Evolutionary conservation across 2,888 invertebrate species (phyloP).

Genomic region (Molorchus minor): DNA sequence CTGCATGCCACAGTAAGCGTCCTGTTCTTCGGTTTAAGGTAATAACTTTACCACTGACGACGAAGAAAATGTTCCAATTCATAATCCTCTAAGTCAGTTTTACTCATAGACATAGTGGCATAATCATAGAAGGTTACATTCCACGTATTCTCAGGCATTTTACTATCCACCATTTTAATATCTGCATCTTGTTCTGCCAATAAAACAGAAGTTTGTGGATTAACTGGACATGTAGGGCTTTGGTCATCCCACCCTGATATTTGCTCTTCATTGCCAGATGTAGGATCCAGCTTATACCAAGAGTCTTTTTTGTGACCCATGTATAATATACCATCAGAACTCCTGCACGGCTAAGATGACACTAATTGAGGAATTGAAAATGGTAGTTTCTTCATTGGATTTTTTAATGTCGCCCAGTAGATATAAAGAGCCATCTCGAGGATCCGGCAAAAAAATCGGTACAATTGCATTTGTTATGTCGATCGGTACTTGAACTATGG

Average conservation of each 20-base stretch:
- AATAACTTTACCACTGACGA: constrained; percentile 87
- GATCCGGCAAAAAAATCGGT: constrained; percentile 93
- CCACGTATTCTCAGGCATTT: constrained; percentile 81
- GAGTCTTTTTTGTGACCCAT: constrained; percentile 92
- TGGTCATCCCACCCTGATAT: constrained; percentile 68
- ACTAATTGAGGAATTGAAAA: constrained; percentile 98
- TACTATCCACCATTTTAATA: constrained; percentile 91
- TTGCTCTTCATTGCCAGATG: constrained; percentile 71
- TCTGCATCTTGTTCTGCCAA: constrained; percentile 92
- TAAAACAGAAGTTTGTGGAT: constrained; percentile 75
- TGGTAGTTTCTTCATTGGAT: constrained; percentile 88
- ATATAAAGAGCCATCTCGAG: constrained; percentile 95
- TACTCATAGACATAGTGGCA: constrained; percentile 82
- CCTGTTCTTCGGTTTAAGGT: constrained; percentile 87
- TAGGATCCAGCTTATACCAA: constrained; percentile 90
- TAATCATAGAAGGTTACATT: constrained; percentile 98
- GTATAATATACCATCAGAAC: constrained; percentile 94
- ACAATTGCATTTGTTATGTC: constrained; percentile 65
- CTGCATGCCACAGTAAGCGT: constrained; percentile 84
- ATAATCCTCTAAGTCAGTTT: constrained; percentile 81
- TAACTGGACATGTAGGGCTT: constrained; percentile 73
- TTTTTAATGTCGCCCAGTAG: constrained; percentile 75
- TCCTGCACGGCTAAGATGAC: constrained; percentile 92
- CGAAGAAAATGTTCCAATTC: too few relatives aligned
- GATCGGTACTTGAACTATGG: constrained; percentile 86